Base-by-base conservation (phyloP, 2,888 invertebrate species). In the Leptopilina myrica region DNA sequence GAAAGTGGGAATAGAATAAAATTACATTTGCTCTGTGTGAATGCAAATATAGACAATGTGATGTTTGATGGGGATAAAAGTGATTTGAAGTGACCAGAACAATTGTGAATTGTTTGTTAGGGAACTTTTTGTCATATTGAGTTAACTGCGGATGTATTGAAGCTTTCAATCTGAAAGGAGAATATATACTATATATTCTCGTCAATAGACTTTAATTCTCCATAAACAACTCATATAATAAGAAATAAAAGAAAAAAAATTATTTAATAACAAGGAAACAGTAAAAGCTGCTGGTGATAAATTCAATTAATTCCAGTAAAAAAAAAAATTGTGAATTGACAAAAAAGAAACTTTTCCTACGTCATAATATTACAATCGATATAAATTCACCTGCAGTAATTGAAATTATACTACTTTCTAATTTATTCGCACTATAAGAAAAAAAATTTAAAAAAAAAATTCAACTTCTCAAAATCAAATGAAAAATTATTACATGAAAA, bases 1-100 rank as follows among this genome's bases (percentile, higher is more conserved):
- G n/a, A 40, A 66, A 15, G 66, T 46, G 33, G 12, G n/a, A 66
- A 46, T 43, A 43, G n/a, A 66, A 46, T 43, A 43, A 9, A 66
- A 9, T n/a, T 15, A 7, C n/a, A 76, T 64, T 65, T 20, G 43
- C 46, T 14, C 20, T 40, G 56, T n/a, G 7, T 59, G n/a, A 59
- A 56, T 56, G 14, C n/a, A 59, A 33, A 43, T 11, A 62, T 12
- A 20, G 49, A 40, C 59, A 53, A 46, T 14, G 73, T 33, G 49
- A 14, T 62, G 46, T 66, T 43, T 66, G 9, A 20, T 62, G 66
- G 15, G 11, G 43, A 33, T 73, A 43, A 40, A 14, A 73, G 43
- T 33, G 53, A 79, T 75, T 76, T 49, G 65, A 79, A 73, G 76
- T 79, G 75, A 75, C n/a, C 73, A 14, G 65, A 46, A 75, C 49